phyloP scores from a whole-genome alignment of 2,113 vertebrate species.

The Paedocypris sp. region DNA sequence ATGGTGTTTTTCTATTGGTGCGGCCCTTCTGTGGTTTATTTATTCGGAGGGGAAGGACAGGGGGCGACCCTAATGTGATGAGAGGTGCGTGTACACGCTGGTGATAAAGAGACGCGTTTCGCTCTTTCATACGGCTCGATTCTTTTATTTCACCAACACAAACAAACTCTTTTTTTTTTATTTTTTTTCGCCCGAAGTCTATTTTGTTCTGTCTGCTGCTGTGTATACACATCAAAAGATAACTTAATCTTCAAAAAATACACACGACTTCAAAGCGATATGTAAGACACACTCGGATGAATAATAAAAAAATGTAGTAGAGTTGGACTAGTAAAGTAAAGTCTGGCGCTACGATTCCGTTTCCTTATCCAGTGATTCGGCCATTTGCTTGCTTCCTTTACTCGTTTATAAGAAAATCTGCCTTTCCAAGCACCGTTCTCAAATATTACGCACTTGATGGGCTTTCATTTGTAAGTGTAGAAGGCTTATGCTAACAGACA shows the following conservation, averaged over 20 bases:
- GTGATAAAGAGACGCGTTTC: conserved; percentile 1
- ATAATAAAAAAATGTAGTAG: not conserved
- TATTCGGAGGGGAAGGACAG: not conserved
- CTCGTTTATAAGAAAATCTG: conserved; percentile 24
- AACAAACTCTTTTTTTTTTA: too few species aligned
- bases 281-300: not conserved
- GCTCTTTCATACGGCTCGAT: conserved; percentile 1
- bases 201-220: too few species aligned
- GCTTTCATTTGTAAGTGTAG: conserved; percentile 12
- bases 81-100: not conserved
- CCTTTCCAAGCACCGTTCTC: conserved; percentile 2
- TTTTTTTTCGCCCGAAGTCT: too few species aligned
- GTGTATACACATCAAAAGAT: not conserved
- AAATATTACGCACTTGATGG: not conserved
- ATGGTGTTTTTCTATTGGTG: not conserved
- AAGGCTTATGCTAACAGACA: not conserved
- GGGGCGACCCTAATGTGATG: not conserved
- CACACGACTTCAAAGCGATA: not conserved
- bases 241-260: not conserved
- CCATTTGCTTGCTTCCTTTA: conserved; percentile 8
- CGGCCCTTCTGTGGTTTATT: not conserved
- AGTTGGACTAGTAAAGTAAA: not conserved
- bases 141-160: too few species aligned
- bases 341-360: conserved; percentile 10
- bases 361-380: conserved; percentile 18